Conservation (phyloP, 2,888 invertebrate genomes). For the Pocota personata region DNA sequence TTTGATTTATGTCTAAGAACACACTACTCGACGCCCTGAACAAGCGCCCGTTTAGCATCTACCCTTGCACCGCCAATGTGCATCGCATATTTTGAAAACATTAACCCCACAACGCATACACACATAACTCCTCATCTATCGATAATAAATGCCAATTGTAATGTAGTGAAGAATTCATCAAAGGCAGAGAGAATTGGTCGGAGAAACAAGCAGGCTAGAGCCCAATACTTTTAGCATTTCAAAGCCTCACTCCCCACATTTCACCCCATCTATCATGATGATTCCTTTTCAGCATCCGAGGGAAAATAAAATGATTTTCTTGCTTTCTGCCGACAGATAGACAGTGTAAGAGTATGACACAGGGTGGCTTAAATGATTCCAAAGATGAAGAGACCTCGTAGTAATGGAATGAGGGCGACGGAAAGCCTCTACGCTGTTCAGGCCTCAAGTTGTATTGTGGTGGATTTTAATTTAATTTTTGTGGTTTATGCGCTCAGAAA, state of each 20-base stretch:
- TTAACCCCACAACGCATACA: neutral
- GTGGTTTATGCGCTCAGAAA: slow-evolving; percentile 74
- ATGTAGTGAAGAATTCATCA: slow-evolving; percentile 50
- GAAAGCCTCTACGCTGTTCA: slow-evolving; percentile 19
- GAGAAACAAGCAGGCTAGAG: neutral
- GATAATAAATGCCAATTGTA: slow-evolving; percentile 54
- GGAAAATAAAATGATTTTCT: slow-evolving; percentile 55
- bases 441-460: slow-evolving; percentile 63
- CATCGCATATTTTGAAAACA: neutral
- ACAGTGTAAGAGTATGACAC: neutral
- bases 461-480: slow-evolving; percentile 74
- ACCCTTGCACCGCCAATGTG: neutral
- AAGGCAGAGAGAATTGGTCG: neutral
- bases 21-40: neutral
- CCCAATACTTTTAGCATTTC: slow-evolving; percentile 12
- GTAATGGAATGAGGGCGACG: neutral
- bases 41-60: neutral
- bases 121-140: neutral
- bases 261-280: neutral
- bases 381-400: slow-evolving; percentile 8
- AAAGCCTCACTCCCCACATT: neutral
- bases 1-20: too few species aligned
- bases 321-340: neutral
- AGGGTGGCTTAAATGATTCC: slow-evolving; percentile 10
- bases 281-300: slow-evolving; percentile 32